These are phyloP conservation scores for Cybosia mesomella DNA, from an alignment of 2,888 invertebrate species.

Conservation along the genomic window DNA sequence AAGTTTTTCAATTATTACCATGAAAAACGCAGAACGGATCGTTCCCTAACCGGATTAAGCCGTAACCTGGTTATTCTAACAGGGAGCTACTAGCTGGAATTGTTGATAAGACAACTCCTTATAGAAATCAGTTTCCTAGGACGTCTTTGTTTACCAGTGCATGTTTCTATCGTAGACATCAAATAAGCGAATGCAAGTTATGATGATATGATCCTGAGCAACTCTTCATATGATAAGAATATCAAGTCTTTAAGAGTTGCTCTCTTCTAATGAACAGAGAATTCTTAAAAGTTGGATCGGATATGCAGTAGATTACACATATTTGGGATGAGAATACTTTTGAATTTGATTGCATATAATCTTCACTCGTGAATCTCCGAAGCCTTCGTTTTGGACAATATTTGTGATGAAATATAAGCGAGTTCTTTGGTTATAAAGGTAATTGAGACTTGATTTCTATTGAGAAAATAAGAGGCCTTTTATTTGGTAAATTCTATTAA, in stretches of 20 bases:
- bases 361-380: background rate
- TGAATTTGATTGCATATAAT: too few species aligned
- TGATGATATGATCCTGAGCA: too few species aligned
- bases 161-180: too few species aligned
- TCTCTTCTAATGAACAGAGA: background rate
- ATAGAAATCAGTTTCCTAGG: too few species aligned
- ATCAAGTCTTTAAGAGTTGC: background rate
- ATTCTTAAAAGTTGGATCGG: background rate
- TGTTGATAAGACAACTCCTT: too few species aligned
- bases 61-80: too few species aligned
- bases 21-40: background rate
- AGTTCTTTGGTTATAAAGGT: constrained; percentile 26
- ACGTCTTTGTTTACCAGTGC: too few species aligned
- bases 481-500: constrained; percentile 29
- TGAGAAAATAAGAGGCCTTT: constrained; percentile 22
- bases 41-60: too few species aligned
- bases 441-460: constrained; percentile 35
- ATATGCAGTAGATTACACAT: background rate
- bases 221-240: background rate
- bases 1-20: background rate
- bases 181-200: too few species aligned
- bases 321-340: background rate
- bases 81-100: too few species aligned
- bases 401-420: constrained; percentile 25
- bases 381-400: constrained; percentile 31